Evolutionary conservation across 2,113 vertebrate species (phyloP).

Genomic region (Gobius niger): DNA sequence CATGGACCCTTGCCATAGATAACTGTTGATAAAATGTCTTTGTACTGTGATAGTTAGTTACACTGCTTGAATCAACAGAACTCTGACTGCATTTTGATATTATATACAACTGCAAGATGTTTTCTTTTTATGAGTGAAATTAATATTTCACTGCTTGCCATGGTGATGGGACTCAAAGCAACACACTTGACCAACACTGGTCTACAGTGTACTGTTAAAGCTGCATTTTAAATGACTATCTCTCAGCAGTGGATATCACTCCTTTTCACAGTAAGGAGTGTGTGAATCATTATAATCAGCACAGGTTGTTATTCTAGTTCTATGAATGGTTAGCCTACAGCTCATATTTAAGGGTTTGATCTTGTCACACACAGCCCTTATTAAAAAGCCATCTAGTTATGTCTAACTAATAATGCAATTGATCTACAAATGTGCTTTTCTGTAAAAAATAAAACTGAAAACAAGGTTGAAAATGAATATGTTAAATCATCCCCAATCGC

Average conservation of each 20-base stretch:
- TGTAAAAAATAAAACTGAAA: constrained; percentile 25
- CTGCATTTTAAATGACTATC: constrained; percentile 56
- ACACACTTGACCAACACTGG: too few relatives aligned
- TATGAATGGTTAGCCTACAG: not conserved
- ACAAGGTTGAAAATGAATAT: constrained; percentile 11
- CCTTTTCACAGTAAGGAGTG: not conserved
- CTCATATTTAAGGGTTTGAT: not conserved
- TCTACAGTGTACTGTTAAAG: constrained; percentile 57
- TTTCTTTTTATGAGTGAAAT: too few relatives aligned
- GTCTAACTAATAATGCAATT: too few relatives aligned
- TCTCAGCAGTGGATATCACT: constrained; percentile 8
- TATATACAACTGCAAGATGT: too few relatives aligned
- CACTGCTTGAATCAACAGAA: too few relatives aligned
- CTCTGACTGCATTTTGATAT: too few relatives aligned
- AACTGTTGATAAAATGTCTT: too few relatives aligned
- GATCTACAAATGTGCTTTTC: constrained; percentile 24
- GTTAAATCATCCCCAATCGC: constrained; percentile 46
- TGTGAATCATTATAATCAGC: not conserved
- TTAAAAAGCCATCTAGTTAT: too few relatives aligned
- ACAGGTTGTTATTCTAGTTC: not conserved
- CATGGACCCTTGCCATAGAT: too few relatives aligned
- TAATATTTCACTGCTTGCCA: too few relatives aligned
- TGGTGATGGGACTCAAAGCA: too few relatives aligned
- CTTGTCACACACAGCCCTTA: not conserved
- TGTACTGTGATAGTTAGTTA: too few relatives aligned